phyloP scores from a whole-genome alignment of 2,888 invertebrate genomes.

The Hofmannophila pseudospretella region DNA sequence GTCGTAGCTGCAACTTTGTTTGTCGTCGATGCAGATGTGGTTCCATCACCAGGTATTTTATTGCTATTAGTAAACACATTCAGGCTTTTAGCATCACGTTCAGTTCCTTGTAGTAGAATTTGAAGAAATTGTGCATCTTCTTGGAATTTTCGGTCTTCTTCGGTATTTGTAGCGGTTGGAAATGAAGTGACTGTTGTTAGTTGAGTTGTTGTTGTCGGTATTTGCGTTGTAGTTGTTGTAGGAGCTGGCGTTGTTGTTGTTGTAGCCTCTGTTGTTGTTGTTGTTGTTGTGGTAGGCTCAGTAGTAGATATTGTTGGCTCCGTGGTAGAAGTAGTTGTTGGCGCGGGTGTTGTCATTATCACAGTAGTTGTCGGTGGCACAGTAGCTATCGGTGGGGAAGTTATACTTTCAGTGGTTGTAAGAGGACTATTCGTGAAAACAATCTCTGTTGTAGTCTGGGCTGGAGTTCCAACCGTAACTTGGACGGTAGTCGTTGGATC shows the following conservation, averaged over 20 bases:
- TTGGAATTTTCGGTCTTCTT: slow-evolving; percentile 46
- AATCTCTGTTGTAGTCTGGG: slow-evolving; percentile 10
- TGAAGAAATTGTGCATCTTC: slow-evolving; percentile 45
- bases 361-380: slow-evolving; percentile 33
- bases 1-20: slow-evolving; percentile 22
- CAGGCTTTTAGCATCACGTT: slow-evolving; percentile 60
- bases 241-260: slow-evolving; percentile 21
- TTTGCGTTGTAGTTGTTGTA: slow-evolving; percentile 24
- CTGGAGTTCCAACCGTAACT: slow-evolving; percentile 16
- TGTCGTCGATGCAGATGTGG: slow-evolving; percentile 25
- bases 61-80: slow-evolving; percentile 36
- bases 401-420: slow-evolving; percentile 21
- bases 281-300: slow-evolving; percentile 25
- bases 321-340: slow-evolving; percentile 9
- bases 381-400: slow-evolving; percentile 15
- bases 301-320: slow-evolving; percentile 23
- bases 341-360: slow-evolving; percentile 23
- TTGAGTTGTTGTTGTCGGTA: slow-evolving; percentile 25
- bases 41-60: slow-evolving; percentile 20
- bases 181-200: slow-evolving; percentile 17
- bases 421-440: slow-evolving; percentile 20
- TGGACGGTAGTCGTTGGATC: slow-evolving; percentile 32
- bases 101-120: slow-evolving; percentile 44
- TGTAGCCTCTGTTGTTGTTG: slow-evolving; percentile 22
- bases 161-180: slow-evolving; percentile 37